Evolutionary conservation across 2,113 vertebrate genomes (phyloP), one percentile per base, ranked within the genome.

Genomic region (Chionomys nivalis): DNA sequence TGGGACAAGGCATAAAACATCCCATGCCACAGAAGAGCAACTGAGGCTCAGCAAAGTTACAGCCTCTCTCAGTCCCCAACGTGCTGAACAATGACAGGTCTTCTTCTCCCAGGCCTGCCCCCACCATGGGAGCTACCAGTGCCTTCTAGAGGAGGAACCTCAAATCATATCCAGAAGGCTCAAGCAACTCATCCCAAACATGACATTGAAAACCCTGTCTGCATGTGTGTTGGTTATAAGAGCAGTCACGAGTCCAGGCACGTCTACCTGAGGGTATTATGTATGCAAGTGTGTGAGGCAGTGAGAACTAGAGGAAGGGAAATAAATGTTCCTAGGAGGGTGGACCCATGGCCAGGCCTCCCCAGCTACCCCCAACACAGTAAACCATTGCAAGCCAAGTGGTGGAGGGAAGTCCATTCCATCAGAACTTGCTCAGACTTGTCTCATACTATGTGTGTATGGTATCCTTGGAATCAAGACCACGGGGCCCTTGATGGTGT

Each of bases 121-220:
- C 44, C 31, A 5, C 16, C 33, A 3, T 21, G 39, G 26, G 7
- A 28, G 44, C 42, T 3, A 14, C 17, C 39, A 4, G 7, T 7
- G 0, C n/a, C 44, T 72, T 78, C 63, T 7, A 68, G 75, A 44
- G n/a, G 13, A n/a, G 3, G 28, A 39, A 36, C 19, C 31, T 78
- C 5, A 5, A 14, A 72, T 39, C 10, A 3, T 17, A 24, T 31
- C 17, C n/a, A 19, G 89, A 39, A 24, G 12, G 7, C 2, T 28
- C 7, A 1, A 42, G 16, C 24, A 44, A 36, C 39, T 44, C 3
- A 1, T 44, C 31, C 49, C 78, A 72, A 58, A 82, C 11, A 2
- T 11, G 73, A 47, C 44, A 5, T 0, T 7, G 23, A 39, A 76
- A 44, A 76, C 16, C 3, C 0, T n/a, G 68, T 21, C 16, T 26